Base-by-base conservation (phyloP, 2,888 invertebrate genomes). In the Oegoconia quadripuncta region DNA sequence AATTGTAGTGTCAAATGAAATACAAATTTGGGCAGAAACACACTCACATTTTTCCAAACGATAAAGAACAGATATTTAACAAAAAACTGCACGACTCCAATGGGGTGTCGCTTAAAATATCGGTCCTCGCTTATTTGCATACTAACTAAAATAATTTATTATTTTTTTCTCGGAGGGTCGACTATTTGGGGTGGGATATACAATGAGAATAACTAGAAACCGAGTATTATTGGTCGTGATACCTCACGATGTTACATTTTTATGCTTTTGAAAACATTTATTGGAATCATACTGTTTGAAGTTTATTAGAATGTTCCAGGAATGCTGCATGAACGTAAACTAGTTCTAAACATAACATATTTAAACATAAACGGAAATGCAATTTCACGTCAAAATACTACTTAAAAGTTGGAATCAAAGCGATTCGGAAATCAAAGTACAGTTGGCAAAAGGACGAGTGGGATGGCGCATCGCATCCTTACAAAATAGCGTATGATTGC, bases 61-160 rank as follows among this genome's bases (percentile, higher is more conserved):
- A 78, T 77, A 77, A 73, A 79, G 65, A 74, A 61, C 68, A 70
- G 73, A 76, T 66, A 73, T 72, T 66, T 66, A 60, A 64, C 72
- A 71, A 58, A 71, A 79, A 78, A 74, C 58, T 51, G 63, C 64
- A 64, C 66, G 67, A 61, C 66, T 63, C 77, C 77, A 71, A 79
- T 82, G 80, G 86, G 86, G 84, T 83, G 83, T 81, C 72, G 72
- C 74, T 79, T 79, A 81, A 81, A 83, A 84, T 80, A 82, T 86
- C 81, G 79, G 80, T 62, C 74, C 68, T 60, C 55, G 63, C 83
- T 80, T 82, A 87, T 87, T 87, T 87, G 87, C 87, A 87, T 87
- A 86, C 84, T 87, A 86, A 87, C 86, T 87, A 87, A 87, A 87
- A 86, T 87, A 86, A 86, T 86, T 86, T 87, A 86, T 87, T 86